Evolutionary conservation across 2,113 vertebrate species (phyloP).

Genomic region (Rhinolophus sinicus): DNA sequence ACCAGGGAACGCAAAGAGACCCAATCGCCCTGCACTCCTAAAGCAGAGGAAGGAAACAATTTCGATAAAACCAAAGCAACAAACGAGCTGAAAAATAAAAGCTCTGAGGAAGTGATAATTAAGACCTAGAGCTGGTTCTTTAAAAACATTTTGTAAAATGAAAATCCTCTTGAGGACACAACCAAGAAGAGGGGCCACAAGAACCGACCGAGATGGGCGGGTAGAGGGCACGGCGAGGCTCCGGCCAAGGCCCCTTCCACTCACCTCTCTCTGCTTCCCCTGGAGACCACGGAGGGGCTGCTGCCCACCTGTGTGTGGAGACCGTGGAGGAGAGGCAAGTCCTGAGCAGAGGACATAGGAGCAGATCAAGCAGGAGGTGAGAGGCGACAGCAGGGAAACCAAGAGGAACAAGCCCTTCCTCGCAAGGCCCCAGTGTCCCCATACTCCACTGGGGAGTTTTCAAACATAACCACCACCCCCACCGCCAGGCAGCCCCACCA

Average conservation of each 20-base stretch:
- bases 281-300: too few species aligned
- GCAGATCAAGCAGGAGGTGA: rapidly evolving
- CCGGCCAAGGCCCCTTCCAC: neutral
- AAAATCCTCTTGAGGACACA: neutral
- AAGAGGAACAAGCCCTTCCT: rapidly evolving
- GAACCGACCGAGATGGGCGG: rapidly evolving
- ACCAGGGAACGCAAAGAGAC: rapidly evolving
- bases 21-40: rapidly evolving
- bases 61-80: neutral
- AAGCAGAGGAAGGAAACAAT: neutral
- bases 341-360: neutral
- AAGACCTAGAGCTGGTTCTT: neutral
- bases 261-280: rapidly evolving
- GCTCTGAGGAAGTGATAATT: neutral
- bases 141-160: neutral
- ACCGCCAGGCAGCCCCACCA: neutral
- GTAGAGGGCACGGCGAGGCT: too few species aligned
- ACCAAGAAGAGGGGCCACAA: neutral
- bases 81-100: neutral
- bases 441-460: rapidly evolving
- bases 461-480: neutral
- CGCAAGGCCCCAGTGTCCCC: rapidly evolving
- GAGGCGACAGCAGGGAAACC: rapidly evolving
- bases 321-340: rapidly evolving
- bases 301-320: neutral